Evolutionary conservation across 2,888 invertebrate species (phyloP).

Genomic region (Epinotia demarniana): DNA sequence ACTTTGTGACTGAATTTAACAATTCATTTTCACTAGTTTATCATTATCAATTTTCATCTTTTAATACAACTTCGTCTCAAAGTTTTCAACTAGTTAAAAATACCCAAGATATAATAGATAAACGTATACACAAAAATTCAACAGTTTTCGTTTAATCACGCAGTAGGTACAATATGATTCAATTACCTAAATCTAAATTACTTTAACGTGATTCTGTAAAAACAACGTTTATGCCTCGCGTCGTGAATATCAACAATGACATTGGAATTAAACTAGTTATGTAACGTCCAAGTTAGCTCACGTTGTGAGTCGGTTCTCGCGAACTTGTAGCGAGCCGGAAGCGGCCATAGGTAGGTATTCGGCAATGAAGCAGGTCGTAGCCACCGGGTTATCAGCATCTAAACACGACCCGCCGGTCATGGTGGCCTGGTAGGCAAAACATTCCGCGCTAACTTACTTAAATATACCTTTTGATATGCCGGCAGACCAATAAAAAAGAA

Average conservation of each 20-base stretch:
- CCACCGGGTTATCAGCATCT: conserved; percentile 71
- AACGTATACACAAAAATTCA: not conserved
- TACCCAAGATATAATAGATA: not conserved
- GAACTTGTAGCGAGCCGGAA: conserved; percentile 70
- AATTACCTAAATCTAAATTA: conserved; percentile 35
- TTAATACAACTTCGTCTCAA: conserved; percentile 4
- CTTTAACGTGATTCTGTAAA: conserved; percentile 43
- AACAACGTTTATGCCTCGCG: conserved; percentile 40
- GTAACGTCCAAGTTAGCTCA: conserved; percentile 54
- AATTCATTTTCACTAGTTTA: conserved; percentile 3
- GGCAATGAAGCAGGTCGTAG: conserved; percentile 75
- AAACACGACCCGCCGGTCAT: conserved; percentile 67
- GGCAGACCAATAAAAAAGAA: conserved; percentile 64
- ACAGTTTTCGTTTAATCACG: conserved; percentile 7
- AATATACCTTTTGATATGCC: conserved; percentile 72
- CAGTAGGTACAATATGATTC: conserved; percentile 3
- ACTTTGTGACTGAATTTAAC: conserved; percentile 20
- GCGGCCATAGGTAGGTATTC: conserved; percentile 61
- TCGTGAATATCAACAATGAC: conserved; percentile 48
- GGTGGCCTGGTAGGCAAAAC: conserved; percentile 66
- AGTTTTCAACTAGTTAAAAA: not conserved
- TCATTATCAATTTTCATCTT: conserved; percentile 15
- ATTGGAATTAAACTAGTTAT: conserved; percentile 52
- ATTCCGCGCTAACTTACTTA: conserved; percentile 54
- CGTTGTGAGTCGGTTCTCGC: conserved; percentile 50